Percentiles rank a stretch among this genome's conserved stretches.
Evolutionary conservation across 1,140 invertebrate genomes (phyloP).

Genomic region (Drosophila paulistorum): DNA sequence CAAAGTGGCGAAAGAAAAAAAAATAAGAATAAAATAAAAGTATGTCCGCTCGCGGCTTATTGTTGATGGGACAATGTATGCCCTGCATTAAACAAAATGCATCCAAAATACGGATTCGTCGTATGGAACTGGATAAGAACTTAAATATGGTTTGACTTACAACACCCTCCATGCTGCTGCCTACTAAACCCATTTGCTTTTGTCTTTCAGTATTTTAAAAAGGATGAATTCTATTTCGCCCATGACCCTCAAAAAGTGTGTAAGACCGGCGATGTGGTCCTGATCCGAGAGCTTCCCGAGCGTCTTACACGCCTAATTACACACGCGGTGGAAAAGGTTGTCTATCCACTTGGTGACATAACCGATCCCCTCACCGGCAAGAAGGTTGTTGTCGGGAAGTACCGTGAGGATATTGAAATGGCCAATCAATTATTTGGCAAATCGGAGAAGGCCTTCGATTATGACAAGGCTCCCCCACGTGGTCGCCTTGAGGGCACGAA

Average conservation of each 20-base stretch:
- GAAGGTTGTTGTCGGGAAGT: constrained; percentile 88
- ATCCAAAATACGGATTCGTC: constrained; percentile 88
- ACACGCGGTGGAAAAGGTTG: constrained; percentile 90
- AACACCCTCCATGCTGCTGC: not conserved
- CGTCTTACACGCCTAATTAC: constrained; percentile 90
- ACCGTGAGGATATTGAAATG: constrained; percentile 89
- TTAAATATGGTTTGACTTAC: constrained; percentile 66
- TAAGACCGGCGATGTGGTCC: constrained; percentile 91
- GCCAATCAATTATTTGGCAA: constrained; percentile 89
- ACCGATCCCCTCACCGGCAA: constrained; percentile 92
- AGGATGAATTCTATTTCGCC: constrained; percentile 88
- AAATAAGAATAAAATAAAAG: not conserved
- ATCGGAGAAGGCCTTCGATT: constrained; percentile 88
- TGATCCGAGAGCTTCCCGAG: constrained; percentile 89
- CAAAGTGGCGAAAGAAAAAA: too few species aligned
- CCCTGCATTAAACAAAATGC: constrained; percentile 90
- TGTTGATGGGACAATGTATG: constrained; percentile 89
- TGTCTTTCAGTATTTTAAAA: constrained; percentile 89
- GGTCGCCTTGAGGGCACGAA: constrained; percentile 91
- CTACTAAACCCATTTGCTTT: constrained; percentile 8
- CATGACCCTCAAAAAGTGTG: constrained; percentile 90
- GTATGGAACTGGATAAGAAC: constrained; percentile 87
- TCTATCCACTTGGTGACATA: constrained; percentile 92
- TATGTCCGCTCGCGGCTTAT: constrained; percentile 62
- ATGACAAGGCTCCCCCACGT: constrained; percentile 89